Conservation (phyloP, 2,113 vertebrate genomes). For the Cheirogaleus medius region DNA sequence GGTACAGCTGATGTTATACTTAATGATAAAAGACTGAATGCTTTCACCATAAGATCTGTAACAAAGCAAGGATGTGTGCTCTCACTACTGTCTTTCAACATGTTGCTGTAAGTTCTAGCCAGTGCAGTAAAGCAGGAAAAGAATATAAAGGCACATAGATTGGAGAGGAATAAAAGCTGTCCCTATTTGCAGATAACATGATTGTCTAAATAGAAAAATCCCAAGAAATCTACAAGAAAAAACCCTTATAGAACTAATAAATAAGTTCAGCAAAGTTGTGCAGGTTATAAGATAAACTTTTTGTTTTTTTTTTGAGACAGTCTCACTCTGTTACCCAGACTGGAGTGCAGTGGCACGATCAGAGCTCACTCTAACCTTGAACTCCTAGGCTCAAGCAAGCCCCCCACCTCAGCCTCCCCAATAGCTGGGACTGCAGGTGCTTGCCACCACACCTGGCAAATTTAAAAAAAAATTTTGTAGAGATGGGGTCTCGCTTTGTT, state of each 20-base stretch:
- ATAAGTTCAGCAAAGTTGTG: neutral
- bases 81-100: neutral
- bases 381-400: no score
- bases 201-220: neutral
- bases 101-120: neutral
- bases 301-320: no score
- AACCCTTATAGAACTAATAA: neutral
- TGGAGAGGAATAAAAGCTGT: neutral
- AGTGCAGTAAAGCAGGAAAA: neutral
- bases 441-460: no score
- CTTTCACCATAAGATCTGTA: neutral
- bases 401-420: no score
- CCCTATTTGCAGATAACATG: neutral
- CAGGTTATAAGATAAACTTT: neutral
- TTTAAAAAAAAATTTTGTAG: no score
- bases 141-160: neutral
- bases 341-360: no score
- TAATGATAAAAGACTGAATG: neutral
- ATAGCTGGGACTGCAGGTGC: no score
- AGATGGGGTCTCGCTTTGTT: no score
- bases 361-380: no score
- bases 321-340: no score
- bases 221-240: neutral
- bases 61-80: neutral
- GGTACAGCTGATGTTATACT: neutral